Conservation (phyloP, 2,113 vertebrate species). For the Pholis gunnellus region DNA sequence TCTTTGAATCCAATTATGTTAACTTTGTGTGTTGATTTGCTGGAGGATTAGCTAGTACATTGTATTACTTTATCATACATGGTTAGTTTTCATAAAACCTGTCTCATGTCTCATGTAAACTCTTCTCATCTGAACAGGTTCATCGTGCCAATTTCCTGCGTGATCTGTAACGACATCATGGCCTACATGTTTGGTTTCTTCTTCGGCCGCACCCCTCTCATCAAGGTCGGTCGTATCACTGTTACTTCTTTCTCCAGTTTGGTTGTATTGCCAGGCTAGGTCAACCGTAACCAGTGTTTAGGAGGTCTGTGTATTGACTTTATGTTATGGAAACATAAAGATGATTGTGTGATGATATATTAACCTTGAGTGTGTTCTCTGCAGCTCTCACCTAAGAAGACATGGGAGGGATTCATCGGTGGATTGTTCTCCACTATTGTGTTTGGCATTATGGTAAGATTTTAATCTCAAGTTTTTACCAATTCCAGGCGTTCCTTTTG, state of each 20-base stretch:
- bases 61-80: not conserved
- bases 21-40: not conserved
- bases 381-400: constrained; percentile 99
- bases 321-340: not conserved
- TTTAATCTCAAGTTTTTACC: not conserved
- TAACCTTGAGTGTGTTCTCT: constrained; percentile 12
- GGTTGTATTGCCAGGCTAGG: not conserved
- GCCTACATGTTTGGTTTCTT: constrained; percentile 99
- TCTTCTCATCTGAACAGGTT: constrained; percentile 86
- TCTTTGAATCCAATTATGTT: constrained; percentile 2
- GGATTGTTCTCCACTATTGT: constrained; percentile 95
- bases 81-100: not conserved
- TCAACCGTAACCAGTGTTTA: not conserved
- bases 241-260: rapidly evolving
- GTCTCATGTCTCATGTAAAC: not conserved
- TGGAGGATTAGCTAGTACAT: not conserved
- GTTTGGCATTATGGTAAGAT: constrained; percentile 93
- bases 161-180: constrained; percentile 99
- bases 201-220: constrained; percentile 97
- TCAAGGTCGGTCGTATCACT: constrained; percentile 87
- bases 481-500: no score
- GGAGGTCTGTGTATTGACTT: not conserved
- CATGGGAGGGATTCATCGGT: constrained; percentile 99
- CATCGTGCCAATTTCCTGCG: constrained; percentile 98
- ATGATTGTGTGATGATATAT: not conserved